Conservation (phyloP, 2,113 vertebrate species). For the Ageneiosus marmoratus region DNA sequence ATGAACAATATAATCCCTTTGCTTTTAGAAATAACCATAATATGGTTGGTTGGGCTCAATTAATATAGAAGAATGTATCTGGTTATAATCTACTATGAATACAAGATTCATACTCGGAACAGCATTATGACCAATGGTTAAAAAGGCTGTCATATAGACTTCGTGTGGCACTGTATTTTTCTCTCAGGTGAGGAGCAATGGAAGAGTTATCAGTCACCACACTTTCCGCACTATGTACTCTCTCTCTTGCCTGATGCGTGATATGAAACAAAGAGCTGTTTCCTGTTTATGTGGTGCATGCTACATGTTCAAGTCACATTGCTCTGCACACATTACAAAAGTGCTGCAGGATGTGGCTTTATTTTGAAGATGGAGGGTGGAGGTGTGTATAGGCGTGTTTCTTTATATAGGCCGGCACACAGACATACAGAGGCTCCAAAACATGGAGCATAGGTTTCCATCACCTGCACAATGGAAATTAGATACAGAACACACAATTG, state of each 20-base stretch:
- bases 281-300: constrained; percentile 71
- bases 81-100: background rate
- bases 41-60: background rate
- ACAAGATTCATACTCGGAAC: background rate
- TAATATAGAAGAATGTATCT: background rate
- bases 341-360: constrained; percentile 73
- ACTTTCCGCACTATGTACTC: constrained; percentile 45
- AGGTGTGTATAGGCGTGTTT: constrained; percentile 36
- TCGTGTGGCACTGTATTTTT: background rate
- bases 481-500: constrained; percentile 31
- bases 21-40: background rate
- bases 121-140: background rate
- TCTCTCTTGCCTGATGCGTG: constrained; percentile 47
- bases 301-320: constrained; percentile 30
- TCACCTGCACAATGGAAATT: constrained; percentile 52
- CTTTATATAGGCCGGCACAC: constrained; percentile 36
- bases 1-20: background rate
- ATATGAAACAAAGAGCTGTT: constrained; percentile 66
- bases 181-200: constrained; percentile 53
- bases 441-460: constrained; percentile 54
- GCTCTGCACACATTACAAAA: constrained; percentile 60
- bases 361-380: constrained; percentile 51
- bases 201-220: constrained; percentile 31
- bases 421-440: constrained; percentile 45
- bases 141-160: background rate